These are phyloP conservation scores for Amazonetta brasiliensis DNA, from an alignment of 2,797 vertebrate genomes.

Conservation along the genomic window DNA sequence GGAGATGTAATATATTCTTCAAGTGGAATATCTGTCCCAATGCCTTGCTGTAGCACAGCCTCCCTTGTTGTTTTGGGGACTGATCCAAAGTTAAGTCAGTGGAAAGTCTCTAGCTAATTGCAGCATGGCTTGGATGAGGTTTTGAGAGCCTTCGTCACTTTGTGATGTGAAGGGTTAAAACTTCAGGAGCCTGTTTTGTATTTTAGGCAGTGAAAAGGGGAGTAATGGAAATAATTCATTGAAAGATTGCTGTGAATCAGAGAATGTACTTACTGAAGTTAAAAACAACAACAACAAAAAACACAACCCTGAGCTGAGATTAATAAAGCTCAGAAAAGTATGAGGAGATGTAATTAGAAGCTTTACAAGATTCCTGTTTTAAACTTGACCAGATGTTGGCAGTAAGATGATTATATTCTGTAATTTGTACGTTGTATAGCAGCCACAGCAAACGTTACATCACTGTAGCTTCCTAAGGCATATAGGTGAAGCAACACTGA, in stretches of 20 bases:
- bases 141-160: background rate
- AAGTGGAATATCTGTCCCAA: background rate
- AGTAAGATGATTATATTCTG: slow-evolving; percentile 73
- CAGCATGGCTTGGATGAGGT: background rate
- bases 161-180: background rate
- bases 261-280: slow-evolving; percentile 77
- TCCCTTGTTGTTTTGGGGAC: background rate
- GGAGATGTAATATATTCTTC: background rate
- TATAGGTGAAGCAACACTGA: background rate
- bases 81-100: background rate
- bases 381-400: slow-evolving; percentile 81
- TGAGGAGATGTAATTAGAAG: slow-evolving; percentile 76
- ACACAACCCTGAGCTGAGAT: slow-evolving; percentile 55
- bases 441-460: background rate
- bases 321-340: slow-evolving; percentile 79
- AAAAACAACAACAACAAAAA: background rate
- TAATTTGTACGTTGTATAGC: background rate
- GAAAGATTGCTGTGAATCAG: slow-evolving; percentile 71
- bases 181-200: background rate
- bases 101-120: background rate
- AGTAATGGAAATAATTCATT: slow-evolving; percentile 56
- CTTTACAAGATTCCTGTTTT: slow-evolving; percentile 80
- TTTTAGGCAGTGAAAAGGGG: background rate
- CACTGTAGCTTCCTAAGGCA: background rate
- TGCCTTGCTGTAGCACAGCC: background rate